Percentiles rank a stretch among this genome's conserved stretches.
phyloP scores from a whole-genome alignment of 2,888 invertebrate genomes.

The Protodeltote pygarga region DNA sequence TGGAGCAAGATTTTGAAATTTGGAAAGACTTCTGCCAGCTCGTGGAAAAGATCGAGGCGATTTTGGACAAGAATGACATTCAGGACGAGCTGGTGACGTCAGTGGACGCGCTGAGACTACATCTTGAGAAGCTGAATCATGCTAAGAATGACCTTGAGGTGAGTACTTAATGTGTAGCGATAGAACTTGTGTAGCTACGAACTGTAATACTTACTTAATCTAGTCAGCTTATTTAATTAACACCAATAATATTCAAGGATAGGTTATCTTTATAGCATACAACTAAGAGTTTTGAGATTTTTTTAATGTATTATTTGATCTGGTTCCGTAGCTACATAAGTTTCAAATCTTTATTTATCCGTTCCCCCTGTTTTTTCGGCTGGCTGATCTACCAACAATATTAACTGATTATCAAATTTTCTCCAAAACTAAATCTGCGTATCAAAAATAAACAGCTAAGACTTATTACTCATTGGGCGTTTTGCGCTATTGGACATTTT shows the following conservation, averaged over 20 bases:
- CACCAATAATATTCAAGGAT: constrained; percentile 5
- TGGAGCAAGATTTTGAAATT: constrained; percentile 93
- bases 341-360: neutral
- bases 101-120: constrained; percentile 93
- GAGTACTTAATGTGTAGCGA: constrained; percentile 64
- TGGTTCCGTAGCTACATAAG: constrained; percentile 2
- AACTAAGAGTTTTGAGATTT: no score
- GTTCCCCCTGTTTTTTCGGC: neutral
- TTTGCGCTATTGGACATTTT: no score
- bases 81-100: constrained; percentile 93
- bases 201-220: neutral
- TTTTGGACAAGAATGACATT: constrained; percentile 91
- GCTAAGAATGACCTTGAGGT: constrained; percentile 92
- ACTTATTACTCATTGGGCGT: no score
- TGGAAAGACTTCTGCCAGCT: constrained; percentile 95
- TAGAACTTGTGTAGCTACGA: constrained; percentile 14
- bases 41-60: constrained; percentile 91
- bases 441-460: no score
- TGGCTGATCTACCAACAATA: constrained; percentile 17
- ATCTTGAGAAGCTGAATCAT: constrained; percentile 93
- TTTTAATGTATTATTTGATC: neutral
- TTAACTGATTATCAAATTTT: neutral
- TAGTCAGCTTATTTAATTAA: constrained; percentile 18
- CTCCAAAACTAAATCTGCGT: neutral
- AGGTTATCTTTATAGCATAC: no score